phyloP scores from a whole-genome alignment of 1,140 invertebrate genomes.

The Seison nebaliae region DNA sequence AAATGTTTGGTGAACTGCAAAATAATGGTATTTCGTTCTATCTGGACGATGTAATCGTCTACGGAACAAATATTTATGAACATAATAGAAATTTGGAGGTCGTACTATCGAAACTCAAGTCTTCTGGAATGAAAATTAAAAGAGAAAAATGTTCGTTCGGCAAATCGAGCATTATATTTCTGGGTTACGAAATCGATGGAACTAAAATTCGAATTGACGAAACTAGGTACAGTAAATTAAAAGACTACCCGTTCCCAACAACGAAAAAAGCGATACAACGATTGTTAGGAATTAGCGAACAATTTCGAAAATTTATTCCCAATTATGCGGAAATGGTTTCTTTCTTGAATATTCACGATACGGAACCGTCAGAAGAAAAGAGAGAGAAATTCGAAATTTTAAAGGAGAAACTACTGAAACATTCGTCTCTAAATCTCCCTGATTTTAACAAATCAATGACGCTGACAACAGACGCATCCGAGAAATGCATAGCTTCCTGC shows the following conservation, averaged over 20 bases:
- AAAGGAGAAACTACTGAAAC: no score
- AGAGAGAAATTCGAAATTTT: no score
- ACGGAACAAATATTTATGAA: conserved; percentile 19
- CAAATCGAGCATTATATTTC: conserved; percentile 2
- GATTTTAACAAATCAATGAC: no score
- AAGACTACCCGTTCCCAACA: conserved; percentile 21
- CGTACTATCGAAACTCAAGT: conserved; percentile 20
- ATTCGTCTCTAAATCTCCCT: no score
- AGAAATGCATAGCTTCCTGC: conserved; percentile 10
- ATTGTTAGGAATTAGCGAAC: conserved; percentile 24
- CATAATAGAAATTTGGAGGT: conserved; percentile 22
- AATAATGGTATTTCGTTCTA: no score
- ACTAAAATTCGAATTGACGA: conserved; percentile 9
- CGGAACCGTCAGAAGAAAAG: no score
- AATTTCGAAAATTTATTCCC: conserved; percentile 24
- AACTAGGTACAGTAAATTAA: conserved; percentile 21
- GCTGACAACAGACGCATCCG: no score
- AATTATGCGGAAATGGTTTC: conserved; percentile 10
- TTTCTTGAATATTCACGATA: no score
- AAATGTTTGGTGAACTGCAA: neutral
- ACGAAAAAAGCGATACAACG: conserved; percentile 19
- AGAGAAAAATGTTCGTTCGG: conserved; percentile 12
- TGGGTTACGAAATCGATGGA: conserved; percentile 4
- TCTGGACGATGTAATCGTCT: conserved; percentile 31
- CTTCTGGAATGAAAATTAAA: conserved; percentile 10